Evolutionary conservation across 2,888 invertebrate genomes (phyloP).

Genomic region (Aleiodes leptofemur): DNA sequence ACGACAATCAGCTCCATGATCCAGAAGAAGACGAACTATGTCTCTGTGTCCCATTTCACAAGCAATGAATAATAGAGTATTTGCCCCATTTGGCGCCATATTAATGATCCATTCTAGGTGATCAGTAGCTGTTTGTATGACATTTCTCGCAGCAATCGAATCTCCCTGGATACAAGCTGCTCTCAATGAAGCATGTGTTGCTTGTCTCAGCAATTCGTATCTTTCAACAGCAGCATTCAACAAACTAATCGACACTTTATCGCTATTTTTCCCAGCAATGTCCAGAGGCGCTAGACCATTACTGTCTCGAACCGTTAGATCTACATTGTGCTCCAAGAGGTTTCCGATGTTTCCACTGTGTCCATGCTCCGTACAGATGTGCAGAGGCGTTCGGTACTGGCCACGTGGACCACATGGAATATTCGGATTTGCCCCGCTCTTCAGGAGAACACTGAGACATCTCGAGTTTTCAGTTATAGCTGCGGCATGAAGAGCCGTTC

Average conservation of each 20-base stretch:
- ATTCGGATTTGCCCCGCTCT: constrained; percentile 84
- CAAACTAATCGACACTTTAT: constrained; percentile 80
- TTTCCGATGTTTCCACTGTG: constrained; percentile 83
- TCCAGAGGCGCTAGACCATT: constrained; percentile 85
- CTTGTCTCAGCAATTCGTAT: constrained; percentile 83
- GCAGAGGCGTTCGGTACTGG: constrained; percentile 86
- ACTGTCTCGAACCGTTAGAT: constrained; percentile 80
- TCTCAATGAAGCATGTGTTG: constrained; percentile 85
- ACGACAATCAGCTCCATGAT: constrained; percentile 90
- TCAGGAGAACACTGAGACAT: constrained; percentile 84
- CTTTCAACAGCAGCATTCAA: constrained; percentile 82
- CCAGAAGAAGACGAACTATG: constrained; percentile 86
- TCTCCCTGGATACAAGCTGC: constrained; percentile 88
- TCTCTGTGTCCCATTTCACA: constrained; percentile 89
- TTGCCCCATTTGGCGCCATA: constrained; percentile 91
- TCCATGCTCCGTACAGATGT: constrained; percentile 88
- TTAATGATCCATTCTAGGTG: constrained; percentile 88
- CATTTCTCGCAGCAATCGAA: constrained; percentile 80
- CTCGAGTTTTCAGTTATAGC: constrained; percentile 86
- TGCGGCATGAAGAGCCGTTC: constrained; percentile 89
- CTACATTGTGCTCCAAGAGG: constrained; percentile 83
- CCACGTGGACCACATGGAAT: constrained; percentile 82
- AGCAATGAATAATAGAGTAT: constrained; percentile 92
- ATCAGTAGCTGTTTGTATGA: constrained; percentile 81
- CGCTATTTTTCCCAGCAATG: constrained; percentile 83